A percentile compares a stretch with the other conserved stretches of the same genome.
phyloP scores from a whole-genome alignment of 1,140 invertebrate species.

The Drosophila orosa region DNA sequence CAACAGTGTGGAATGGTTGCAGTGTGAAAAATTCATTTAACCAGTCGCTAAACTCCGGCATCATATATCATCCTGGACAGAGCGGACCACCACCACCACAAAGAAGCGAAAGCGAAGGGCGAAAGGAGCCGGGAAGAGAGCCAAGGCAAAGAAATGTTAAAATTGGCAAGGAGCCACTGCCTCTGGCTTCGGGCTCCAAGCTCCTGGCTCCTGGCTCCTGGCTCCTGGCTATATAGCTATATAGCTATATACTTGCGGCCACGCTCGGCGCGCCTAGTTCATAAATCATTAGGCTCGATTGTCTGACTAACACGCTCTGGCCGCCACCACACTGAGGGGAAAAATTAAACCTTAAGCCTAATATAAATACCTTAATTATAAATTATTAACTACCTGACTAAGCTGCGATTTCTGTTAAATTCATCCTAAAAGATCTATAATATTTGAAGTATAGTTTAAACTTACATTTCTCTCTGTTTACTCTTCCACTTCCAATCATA shows the following conservation, averaged over 20 bases:
- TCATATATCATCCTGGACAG: slow-evolving; percentile 68
- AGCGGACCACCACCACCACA: slow-evolving; percentile 17
- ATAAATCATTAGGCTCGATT: slow-evolving; percentile 82
- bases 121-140: background rate
- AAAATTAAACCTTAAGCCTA: background rate
- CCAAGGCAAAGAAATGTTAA: slow-evolving; percentile 30
- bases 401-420: background rate
- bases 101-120: background rate
- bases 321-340: slow-evolving; percentile 11
- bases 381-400: background rate
- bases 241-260: slow-evolving; percentile 54
- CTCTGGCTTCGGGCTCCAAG: background rate
- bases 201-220: background rate
- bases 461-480: background rate
- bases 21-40: slow-evolving; percentile 80
- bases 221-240: background rate
- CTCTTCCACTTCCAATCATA: background rate
- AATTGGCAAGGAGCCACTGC: slow-evolving; percentile 52
- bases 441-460: no score
- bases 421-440: no score
- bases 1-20: slow-evolving; percentile 68
- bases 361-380: background rate
- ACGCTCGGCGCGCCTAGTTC: slow-evolving; percentile 66
- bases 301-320: slow-evolving; percentile 74
- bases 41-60: slow-evolving; percentile 73